phyloP scores from a whole-genome alignment of 2,797 vertebrate species.

The Saxicola maurus region DNA sequence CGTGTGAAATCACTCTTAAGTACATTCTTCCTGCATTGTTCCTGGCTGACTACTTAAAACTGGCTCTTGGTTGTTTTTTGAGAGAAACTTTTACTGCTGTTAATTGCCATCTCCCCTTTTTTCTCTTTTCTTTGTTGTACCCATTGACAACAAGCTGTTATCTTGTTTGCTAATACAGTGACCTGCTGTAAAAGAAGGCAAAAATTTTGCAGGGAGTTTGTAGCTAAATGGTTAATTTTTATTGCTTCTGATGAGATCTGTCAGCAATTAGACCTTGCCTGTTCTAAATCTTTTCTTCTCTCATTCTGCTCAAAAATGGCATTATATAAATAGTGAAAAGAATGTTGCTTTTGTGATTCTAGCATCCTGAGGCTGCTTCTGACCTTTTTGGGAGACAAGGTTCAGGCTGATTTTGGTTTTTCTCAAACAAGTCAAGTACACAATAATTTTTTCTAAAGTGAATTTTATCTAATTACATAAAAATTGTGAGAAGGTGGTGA shows the following conservation, averaged over 20 bases:
- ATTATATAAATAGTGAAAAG: not conserved
- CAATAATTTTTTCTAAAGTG: not conserved
- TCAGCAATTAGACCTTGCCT: conserved; percentile 26
- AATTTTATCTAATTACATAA: not conserved
- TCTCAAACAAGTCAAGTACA: not conserved
- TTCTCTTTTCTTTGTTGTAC: not conserved
- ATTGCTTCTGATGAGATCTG: conserved; percentile 3
- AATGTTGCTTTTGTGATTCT: conserved; percentile 29
- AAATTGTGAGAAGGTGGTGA: not conserved
- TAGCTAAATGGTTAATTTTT: conserved; percentile 2
- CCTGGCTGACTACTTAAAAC: not conserved
- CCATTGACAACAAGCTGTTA: not conserved
- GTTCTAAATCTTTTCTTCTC: conserved; percentile 6
- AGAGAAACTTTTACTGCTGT: not conserved
- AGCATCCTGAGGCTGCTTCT: not conserved
- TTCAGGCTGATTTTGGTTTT: not conserved
- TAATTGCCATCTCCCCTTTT: not conserved
- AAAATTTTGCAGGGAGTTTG: not conserved
- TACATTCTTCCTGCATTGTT: not conserved
- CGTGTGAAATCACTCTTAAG: not conserved
- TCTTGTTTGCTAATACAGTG: not conserved
- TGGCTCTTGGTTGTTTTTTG: not conserved
- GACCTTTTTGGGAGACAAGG: not conserved
- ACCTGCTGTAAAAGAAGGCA: not conserved
- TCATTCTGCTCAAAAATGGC: not conserved